Percentiles rank a stretch among this genome's conserved stretches.
Evolutionary conservation across 2,888 invertebrate species (phyloP).

Genomic region (Stictocephala bisonia): DNA sequence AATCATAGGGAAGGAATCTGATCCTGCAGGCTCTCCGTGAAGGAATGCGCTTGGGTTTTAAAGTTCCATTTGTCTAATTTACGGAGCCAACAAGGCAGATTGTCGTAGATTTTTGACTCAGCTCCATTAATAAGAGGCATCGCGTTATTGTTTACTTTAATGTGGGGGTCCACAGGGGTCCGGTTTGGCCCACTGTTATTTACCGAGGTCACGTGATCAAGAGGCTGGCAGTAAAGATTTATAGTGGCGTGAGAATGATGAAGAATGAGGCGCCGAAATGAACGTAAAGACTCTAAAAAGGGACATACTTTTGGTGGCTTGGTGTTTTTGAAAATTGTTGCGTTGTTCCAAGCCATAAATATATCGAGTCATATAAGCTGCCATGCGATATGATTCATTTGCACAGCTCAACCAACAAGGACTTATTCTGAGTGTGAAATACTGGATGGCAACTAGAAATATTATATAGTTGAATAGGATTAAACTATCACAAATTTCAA

Average conservation of each 20-base stretch:
- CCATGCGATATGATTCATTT: no score
- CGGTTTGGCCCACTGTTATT: no score
- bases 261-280: slow-evolving; percentile 35
- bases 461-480: no score
- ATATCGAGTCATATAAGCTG: background rate
- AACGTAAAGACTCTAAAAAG: slow-evolving; percentile 17
- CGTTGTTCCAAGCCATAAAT: slow-evolving; percentile 4
- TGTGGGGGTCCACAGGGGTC: slow-evolving; percentile 2
- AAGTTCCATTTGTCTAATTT: slow-evolving; percentile 35
- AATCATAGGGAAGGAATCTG: background rate
- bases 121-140: background rate
- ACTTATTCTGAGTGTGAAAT: no score
- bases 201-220: background rate
- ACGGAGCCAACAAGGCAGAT: slow-evolving; percentile 13
- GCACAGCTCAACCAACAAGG: no score
- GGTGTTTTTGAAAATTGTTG: slow-evolving; percentile 22
- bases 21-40: slow-evolving; percentile 15
- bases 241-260: background rate
- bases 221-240: background rate
- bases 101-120: slow-evolving; percentile 12
- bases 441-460: no score
- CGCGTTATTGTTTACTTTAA: slow-evolving; percentile 32
- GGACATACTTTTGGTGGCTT: background rate
- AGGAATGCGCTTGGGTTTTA: slow-evolving; percentile 30
- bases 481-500: no score